Base-by-base conservation (phyloP, 2,888 invertebrate genomes). In the Catotricha subobsoleta region DNA sequence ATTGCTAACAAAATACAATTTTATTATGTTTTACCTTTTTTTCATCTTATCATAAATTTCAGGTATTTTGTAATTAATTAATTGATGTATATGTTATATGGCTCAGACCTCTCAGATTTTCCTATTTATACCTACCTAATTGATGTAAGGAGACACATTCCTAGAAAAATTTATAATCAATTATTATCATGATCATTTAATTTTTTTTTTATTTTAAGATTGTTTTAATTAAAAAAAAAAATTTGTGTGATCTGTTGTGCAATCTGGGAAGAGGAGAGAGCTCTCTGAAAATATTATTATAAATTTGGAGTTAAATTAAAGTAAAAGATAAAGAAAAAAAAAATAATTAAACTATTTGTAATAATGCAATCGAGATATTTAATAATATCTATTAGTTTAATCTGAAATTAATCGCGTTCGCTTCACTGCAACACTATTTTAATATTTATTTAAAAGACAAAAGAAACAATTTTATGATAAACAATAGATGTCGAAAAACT, bases 251-350 rank as follows among this genome's bases (percentile, higher is more conserved):
- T 28, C 40, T 35, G 40, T 53, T 58, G 59, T 55, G 59, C 56
- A 57, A 59, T 58, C 59, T 64, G 60, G 62, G 64, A 60, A 58
- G 59, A 60, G 63, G 61, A 58, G 61, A 61, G 58, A 60, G 61
- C 59, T 52, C 50, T 58, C 60, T 36, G 6, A 25, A 56, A 55
- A 57, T 53, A 55, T 59, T 51, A 52, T 39, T 39, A 34, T 30
- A 39, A 44, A 43, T 4, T 30, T 30, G n/a, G 15, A 30, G n/a
- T 7, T 30, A 4, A 12, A 30, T 33, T 15, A 15, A 25, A 23
- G 21, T 33, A 23, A 33, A 20, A 39, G 21, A 39, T 10, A 38
- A 15, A 25, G 2, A 38, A 5, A 28, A 16, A 27, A 27, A 18
- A 5, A 38, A 39, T 4, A 37, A 15, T 35, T 35, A 25, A 5